Evolutionary conservation across 2,888 invertebrate species (phyloP), one percentile per base, ranked within the genome.

Genomic region (Drosophila niveifrons): DNA sequence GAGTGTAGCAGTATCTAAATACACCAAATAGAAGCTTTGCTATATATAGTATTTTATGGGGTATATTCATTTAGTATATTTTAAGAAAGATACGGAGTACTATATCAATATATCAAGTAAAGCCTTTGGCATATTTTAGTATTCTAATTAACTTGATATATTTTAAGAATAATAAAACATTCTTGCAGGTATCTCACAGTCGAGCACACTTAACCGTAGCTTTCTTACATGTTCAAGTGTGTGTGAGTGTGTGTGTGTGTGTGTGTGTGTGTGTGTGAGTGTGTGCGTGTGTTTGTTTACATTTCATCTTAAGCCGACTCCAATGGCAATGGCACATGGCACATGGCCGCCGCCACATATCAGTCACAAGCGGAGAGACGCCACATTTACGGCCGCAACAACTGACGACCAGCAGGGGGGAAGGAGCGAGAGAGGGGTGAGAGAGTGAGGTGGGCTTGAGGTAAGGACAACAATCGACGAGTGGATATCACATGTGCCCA

Each of bases 281-380:
- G 29, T 18, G 18, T n/a, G 17, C 34, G 50, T 29, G 64, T 34
- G 75, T 80, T 63, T 88, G 83, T 86, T 88, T 86, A 83, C 89
- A 88, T 86, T 80, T 82, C 75, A 80, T 82, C 71, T 83, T 86
- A 88, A 74, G 86, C 67, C 70, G 76, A 29, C 28, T 43, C 67
- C 64, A 31, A 23, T 23, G 23, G 23, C 18, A 18, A 18, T 31
- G 31, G 8, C 31, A 31, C n/a, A n/a, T n/a, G n/a, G n/a, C n/a
- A n/a, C n/a, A 11, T 75, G 71, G 72, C 66, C 80, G 58, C 61
- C 74, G 77, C 78, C 69, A 72, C 83, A 82, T 88, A 85, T 85
- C 88, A 88, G 82, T 82, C 88, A 85, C 82, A 88, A 66, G 82
- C 41, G 71, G 77, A n/a, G 41, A 55, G 88, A 73, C 73, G 79